Evolutionary conservation across 2,888 invertebrate genomes (phyloP), one percentile per base, ranked within the genome.

Genomic region (Callosobruchus maculatus): DNA sequence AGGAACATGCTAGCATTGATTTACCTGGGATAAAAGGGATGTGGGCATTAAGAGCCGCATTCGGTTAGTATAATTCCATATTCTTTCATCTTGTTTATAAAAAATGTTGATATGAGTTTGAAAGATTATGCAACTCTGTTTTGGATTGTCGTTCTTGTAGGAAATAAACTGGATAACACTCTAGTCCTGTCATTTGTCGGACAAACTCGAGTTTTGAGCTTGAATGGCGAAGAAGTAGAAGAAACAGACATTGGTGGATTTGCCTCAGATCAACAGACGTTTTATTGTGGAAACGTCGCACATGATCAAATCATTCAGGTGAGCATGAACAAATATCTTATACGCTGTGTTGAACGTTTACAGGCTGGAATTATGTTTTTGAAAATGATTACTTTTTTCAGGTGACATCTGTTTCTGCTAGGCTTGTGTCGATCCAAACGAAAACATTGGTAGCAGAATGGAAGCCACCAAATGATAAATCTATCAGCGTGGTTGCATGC

Each of bases 1-100:
- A 98, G 81, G 99, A 99, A 87, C 96, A 97, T 85, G 99, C 99
- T 0, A 96, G 95, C 71, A 98, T 99, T 78, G 99, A 99, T 89
- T 89, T 99, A 80, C 94, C 96, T 4, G 98, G 98, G 72, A 98
- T 99, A 78, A 98, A 98, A 88, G 98, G 98, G 77, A 97, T 99
- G 92, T 98, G 98, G 98, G 95, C 98, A 0, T 88, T 99, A n/a
- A 92, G 92, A 83, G 90, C 95, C 13, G 91, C 92, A 69, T 90
- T 90, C 70, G 90, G 90, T 81, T 89, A 89, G 67, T 67, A 67
- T 67, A 21, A 5, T 68, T 2, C n/a, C n/a, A n/a, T n/a, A n/a
- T n/a, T n/a, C n/a, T n/a, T n/a, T n/a, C n/a, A n/a, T n/a, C n/a
- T n/a, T n/a, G n/a, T n/a, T n/a, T n/a, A n/a, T n/a, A n/a, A n/a